Conservation (phyloP, 2,797 vertebrate genomes). For the Heliangelus exortis region DNA sequence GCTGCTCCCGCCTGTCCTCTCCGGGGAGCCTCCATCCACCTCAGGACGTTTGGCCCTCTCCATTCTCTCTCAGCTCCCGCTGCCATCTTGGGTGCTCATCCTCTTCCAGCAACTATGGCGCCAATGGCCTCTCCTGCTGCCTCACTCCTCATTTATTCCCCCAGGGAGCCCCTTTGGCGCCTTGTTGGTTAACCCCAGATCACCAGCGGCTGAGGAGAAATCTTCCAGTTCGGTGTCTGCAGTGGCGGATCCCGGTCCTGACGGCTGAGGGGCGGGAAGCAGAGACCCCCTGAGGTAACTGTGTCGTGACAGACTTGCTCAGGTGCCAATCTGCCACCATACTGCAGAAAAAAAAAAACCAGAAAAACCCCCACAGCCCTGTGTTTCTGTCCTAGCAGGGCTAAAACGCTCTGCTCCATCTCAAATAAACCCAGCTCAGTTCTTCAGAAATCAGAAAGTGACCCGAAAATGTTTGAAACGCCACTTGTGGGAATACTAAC, state of each 20-base stretch:
- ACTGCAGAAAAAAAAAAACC: not conserved
- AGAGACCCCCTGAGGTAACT: not conserved
- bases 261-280: accelerated
- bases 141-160: not conserved
- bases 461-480: not conserved
- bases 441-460: not conserved
- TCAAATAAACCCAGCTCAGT: not conserved
- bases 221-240: not conserved
- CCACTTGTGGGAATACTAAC: not conserved
- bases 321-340: not conserved
- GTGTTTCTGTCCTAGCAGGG: not conserved
- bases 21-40: accelerated
- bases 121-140: accelerated
- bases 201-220: accelerated
- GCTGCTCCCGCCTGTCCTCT: accelerated
- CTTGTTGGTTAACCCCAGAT: accelerated
- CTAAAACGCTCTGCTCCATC: not conserved
- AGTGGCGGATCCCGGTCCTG: accelerated
- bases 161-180: not conserved
- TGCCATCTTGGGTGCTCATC: not conserved
- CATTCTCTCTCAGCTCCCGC: not conserved
- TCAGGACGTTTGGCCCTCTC: accelerated
- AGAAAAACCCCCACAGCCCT: not conserved
- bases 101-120: accelerated
- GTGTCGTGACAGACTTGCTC: not conserved